Evolutionary conservation across 1,140 invertebrate species (phyloP).

Genomic region (Ectropis grisescens): DNA sequence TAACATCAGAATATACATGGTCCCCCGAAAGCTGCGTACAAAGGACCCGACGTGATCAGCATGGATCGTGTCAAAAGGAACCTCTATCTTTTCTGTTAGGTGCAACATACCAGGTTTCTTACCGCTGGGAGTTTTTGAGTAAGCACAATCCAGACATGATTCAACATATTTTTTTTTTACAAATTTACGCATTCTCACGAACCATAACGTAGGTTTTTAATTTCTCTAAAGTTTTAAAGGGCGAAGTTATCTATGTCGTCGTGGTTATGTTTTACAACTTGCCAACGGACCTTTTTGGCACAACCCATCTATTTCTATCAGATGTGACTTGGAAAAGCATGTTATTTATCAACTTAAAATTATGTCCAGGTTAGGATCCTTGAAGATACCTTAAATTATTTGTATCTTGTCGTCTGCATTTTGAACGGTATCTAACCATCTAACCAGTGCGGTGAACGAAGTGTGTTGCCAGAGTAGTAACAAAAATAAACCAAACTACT

Average conservation of each 20-base stretch:
- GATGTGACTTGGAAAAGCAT: too few relatives aligned
- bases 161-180: slow-evolving; percentile 3
- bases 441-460: too few relatives aligned
- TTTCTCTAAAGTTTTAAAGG: slow-evolving; percentile 22
- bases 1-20: slow-evolving; percentile 1
- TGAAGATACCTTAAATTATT: too few relatives aligned
- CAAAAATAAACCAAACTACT: too few relatives aligned
- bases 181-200: slow-evolving; percentile 25
- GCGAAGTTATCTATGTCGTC: slow-evolving; percentile 34
- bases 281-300: slow-evolving; percentile 28
- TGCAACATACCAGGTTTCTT: slow-evolving; percentile 2
- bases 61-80: slow-evolving; percentile 4
- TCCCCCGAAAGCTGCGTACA: slow-evolving; percentile 1
- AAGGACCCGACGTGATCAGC: slow-evolving; percentile 4
- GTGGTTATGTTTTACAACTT: slow-evolving; percentile 26
- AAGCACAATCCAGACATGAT: slow-evolving; percentile 1
- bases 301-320: slow-evolving; percentile 33
- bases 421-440: too few relatives aligned
- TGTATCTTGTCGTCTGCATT: too few relatives aligned
- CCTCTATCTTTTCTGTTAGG: slow-evolving; percentile 1
- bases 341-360: too few relatives aligned
- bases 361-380: too few relatives aligned
- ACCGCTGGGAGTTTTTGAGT: slow-evolving; percentile 1
- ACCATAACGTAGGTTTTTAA: slow-evolving; percentile 28
- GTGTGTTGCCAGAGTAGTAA: too few relatives aligned